Evolutionary conservation across 2,113 vertebrate genomes (phyloP).

Genomic region (Brachyhypopomus gauderio): DNA sequence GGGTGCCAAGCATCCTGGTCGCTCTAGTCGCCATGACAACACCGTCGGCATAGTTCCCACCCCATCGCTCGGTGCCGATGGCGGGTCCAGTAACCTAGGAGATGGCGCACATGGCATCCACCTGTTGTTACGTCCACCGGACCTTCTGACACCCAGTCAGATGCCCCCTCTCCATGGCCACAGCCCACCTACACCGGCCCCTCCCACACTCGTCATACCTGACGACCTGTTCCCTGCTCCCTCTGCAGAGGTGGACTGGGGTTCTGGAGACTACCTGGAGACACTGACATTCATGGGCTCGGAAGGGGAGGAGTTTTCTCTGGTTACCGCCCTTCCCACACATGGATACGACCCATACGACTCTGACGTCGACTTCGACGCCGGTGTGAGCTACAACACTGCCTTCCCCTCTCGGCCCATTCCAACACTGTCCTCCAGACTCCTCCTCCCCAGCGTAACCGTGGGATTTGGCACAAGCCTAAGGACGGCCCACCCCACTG

Average conservation of each 20-base stretch:
- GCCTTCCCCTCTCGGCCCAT: slow-evolving; percentile 66
- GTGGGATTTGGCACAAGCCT: slow-evolving; percentile 72
- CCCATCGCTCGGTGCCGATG: slow-evolving; percentile 36
- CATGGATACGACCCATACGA: slow-evolving; percentile 73
- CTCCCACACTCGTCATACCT: slow-evolving; percentile 66
- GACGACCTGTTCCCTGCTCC: slow-evolving; percentile 59
- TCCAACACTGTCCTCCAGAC: slow-evolving; percentile 61
- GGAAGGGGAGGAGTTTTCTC: slow-evolving; percentile 71
- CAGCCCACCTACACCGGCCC: slow-evolving; percentile 73
- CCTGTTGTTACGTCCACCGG: slow-evolving; percentile 73
- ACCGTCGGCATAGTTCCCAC: slow-evolving; percentile 51
- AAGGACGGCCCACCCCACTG: slow-evolving; percentile 35
- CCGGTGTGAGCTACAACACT: slow-evolving; percentile 67
- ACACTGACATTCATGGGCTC: slow-evolving; percentile 75
- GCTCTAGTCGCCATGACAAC: slow-evolving; percentile 52
- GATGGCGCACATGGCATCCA: slow-evolving; percentile 78
- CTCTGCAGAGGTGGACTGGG: slow-evolving; percentile 76
- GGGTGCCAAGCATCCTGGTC: slow-evolving; percentile 39
- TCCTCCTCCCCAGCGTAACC: slow-evolving; percentile 47
- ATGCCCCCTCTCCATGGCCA: slow-evolving; percentile 67
- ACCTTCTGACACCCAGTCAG: slow-evolving; percentile 72
- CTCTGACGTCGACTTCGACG: slow-evolving; percentile 11
- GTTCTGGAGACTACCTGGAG: slow-evolving; percentile 84
- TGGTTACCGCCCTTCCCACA: slow-evolving; percentile 66
- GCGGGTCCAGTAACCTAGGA: slow-evolving; percentile 55